Evolutionary conservation across 2,888 invertebrate genomes (phyloP), one percentile per base, ranked within the genome.

Genomic region (Eumacrocentrus americanus): DNA sequence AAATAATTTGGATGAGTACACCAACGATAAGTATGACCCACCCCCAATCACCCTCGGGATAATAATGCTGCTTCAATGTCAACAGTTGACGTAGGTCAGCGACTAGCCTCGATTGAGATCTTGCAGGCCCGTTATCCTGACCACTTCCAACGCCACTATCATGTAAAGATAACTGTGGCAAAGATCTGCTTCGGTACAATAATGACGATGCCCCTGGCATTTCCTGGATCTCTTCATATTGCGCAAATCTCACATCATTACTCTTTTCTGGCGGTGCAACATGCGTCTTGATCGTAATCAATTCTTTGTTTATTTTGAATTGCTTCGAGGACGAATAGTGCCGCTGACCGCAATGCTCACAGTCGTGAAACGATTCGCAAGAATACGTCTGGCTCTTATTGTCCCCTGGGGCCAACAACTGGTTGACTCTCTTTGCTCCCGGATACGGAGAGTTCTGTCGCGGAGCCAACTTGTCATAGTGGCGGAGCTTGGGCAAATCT

Each of bases 41-140:
- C 4, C 93, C 94, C 92, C 92, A 93, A 0, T 92, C 92, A 5
- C 92, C 92, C 81, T 93, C 93, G 29, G 92, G 92, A 81, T 92
- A 93, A 81, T 92, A 92, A 75, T 93, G 91, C 72, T 91, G 89
- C 67, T 89, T 88, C 67, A 89, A 83, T 6, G 89, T 89, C 58
- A 89, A 83, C 69, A 89, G 81, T 70, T 86, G 86, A 55, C 85
- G 79, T 48, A 85, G 73, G 73, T 86, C 85, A 25, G 84, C 82
- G 12, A 84, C 84, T 44, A 84, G 78, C 63, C 84, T 81, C n/a
- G 81, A 79, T 3, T 81, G 78, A 62, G 85, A 84, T 62, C 85
- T 84, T 38, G 84, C 85, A 78, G 83, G 83, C 76, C 83, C 77
- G 78, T 84, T 77, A 81, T 76, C 74, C 54, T 75, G 72, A 18